Evolutionary conservation across 2,113 vertebrate species (phyloP).

Genomic region (Aspidoscelis tigris): DNA sequence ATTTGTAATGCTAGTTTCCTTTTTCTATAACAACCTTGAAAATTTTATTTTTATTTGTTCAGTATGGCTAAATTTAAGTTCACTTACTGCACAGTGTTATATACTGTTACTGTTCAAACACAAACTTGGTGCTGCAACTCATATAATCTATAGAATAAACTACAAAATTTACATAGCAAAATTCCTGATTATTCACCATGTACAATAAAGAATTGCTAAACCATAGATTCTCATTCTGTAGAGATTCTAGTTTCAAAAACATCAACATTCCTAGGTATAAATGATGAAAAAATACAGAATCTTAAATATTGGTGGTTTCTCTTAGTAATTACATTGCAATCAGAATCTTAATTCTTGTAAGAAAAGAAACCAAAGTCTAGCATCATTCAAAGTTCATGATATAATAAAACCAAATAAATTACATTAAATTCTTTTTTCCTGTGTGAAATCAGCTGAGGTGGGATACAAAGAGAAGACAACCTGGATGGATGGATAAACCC

Average conservation of each 20-base stretch:
- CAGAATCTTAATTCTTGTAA: neutral
- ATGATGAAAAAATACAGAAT: neutral
- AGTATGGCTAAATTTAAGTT: constrained; percentile 12
- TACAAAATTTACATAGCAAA: neutral
- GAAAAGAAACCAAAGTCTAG: neutral
- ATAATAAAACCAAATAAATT: constrained; percentile 50
- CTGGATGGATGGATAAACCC: constrained; percentile 75
- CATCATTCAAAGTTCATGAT: neutral
- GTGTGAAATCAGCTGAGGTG: constrained; percentile 9
- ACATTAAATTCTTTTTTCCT: constrained; percentile 35
- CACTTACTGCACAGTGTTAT: neutral
- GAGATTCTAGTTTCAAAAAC: neutral
- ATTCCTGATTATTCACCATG: neutral
- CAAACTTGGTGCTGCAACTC: neutral
- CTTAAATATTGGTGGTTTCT: constrained; percentile 2
- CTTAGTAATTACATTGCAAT: neutral
- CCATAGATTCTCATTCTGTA: neutral
- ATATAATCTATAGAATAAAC: neutral
- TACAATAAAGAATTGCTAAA: constrained; percentile 2
- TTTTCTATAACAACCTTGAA: neutral
- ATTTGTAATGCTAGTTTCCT: neutral
- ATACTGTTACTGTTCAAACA: constrained; percentile 1
- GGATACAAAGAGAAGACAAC: constrained; percentile 42
- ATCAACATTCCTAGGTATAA: neutral
- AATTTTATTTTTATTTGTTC: neutral